Evolutionary conservation across 2,888 invertebrate genomes (phyloP).

Genomic region (Volucella bombylans): DNA sequence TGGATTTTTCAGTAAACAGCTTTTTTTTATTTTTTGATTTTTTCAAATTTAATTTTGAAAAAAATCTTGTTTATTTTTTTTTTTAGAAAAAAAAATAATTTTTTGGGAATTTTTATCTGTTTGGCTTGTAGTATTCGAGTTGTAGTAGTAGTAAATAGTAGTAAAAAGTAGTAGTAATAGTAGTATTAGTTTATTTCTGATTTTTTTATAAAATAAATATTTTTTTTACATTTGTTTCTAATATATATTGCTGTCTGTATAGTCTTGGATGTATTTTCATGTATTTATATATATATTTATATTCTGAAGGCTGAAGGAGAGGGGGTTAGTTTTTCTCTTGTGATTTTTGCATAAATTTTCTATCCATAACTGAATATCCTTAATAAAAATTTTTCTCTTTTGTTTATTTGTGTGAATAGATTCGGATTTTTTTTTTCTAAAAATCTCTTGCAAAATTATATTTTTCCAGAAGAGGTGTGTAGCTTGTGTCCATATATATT

Average conservation of each 20-base stretch:
- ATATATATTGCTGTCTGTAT: conserved; percentile 62
- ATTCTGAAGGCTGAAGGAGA: conserved; percentile 74
- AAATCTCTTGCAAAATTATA: conserved; percentile 59
- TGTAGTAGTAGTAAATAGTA: conserved; percentile 77
- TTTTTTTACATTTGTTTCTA: conserved; percentile 21
- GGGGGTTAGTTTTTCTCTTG: conserved; percentile 74
- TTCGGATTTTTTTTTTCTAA: conserved; percentile 42
- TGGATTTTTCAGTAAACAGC: conserved; percentile 77
- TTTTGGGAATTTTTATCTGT: conserved; percentile 74
- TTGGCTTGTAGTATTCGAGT: conserved; percentile 83
- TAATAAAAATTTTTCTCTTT: conserved; percentile 43
- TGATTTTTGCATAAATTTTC: conserved; percentile 48
- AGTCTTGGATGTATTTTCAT: conserved; percentile 71
- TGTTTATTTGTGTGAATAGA: conserved; percentile 63
- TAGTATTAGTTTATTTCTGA: conserved; percentile 60
- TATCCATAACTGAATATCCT: conserved; percentile 53
- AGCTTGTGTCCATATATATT: conserved; percentile 72
- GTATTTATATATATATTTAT: conserved; percentile 72
- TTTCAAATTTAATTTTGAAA: conserved; percentile 66
- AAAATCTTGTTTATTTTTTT: conserved; percentile 64
- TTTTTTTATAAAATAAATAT: conserved; percentile 19
- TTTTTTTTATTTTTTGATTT: conserved; percentile 75
- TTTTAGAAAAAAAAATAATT: conserved; percentile 48
- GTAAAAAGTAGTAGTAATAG: conserved; percentile 73
- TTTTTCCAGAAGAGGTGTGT: conserved; percentile 73